phyloP scores from a whole-genome alignment of 2,797 vertebrate species.

The Liasis olivaceus region DNA sequence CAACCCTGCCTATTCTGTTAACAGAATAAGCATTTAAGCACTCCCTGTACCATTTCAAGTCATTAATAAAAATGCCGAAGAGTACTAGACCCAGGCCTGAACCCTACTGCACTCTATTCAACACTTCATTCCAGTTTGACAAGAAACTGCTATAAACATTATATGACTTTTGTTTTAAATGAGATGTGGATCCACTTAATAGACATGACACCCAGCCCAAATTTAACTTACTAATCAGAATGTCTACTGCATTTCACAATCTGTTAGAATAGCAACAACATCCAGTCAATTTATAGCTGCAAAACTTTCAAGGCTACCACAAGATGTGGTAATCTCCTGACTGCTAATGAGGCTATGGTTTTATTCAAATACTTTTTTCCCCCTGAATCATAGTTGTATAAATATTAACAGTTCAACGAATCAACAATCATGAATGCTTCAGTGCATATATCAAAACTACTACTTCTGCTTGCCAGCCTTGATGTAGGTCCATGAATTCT shows the following conservation, averaged over 20 bases:
- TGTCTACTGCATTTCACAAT: neutral
- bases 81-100: neutral
- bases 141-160: neutral
- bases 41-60: neutral
- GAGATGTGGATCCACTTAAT: neutral
- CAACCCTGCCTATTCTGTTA: neutral
- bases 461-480: conserved; percentile 55
- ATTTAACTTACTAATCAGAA: neutral
- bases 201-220: neutral
- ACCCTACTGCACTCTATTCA: neutral
- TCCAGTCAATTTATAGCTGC: neutral
- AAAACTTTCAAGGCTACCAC: conserved; percentile 14
- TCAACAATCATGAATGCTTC: conserved; percentile 65
- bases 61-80: neutral
- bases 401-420: conserved; percentile 63
- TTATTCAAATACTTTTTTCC: conserved; percentile 44
- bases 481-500: conserved; percentile 64
- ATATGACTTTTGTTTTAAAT: neutral
- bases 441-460: conserved; percentile 65
- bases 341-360: neutral
- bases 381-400: conserved; percentile 50
- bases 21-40: neutral
- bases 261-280: neutral
- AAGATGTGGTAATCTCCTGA: conserved; percentile 24
- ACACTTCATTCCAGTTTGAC: neutral